These are phyloP conservation scores for Dicrurus megarhynchus DNA, from an alignment of 2,113 vertebrate species.

Conservation along the genomic window DNA sequence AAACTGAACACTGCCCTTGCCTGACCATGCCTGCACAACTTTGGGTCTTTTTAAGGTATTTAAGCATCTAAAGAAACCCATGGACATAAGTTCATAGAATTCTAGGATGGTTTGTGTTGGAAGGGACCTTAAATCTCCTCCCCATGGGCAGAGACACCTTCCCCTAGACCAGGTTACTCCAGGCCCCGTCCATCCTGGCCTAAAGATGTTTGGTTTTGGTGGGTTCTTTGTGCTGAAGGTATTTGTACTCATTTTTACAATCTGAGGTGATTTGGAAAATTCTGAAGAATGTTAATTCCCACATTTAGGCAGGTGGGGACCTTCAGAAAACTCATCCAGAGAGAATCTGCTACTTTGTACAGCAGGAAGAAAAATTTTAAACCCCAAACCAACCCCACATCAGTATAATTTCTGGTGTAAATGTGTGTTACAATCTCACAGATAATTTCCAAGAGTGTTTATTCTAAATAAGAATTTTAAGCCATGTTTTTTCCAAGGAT, in stretches of 20 bases:
- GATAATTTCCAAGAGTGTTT: rapidly evolving
- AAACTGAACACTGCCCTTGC: neutral
- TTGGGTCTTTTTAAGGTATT: neutral
- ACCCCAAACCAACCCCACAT: neutral
- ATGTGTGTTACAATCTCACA: rapidly evolving
- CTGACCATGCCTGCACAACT: neutral
- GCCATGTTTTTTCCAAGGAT: neutral
- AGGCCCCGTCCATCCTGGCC: rapidly evolving
- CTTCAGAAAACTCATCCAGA: neutral
- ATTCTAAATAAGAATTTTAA: neutral
- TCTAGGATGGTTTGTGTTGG: neutral
- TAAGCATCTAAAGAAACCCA: neutral
- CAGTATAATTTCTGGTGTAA: neutral
- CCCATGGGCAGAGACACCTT: neutral
- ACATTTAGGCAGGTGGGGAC: neutral
- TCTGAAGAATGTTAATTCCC: neutral
- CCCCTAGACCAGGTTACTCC: neutral
- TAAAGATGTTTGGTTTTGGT: neutral
- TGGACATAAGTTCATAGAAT: neutral
- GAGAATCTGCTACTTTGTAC: neutral
- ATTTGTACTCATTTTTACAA: neutral
- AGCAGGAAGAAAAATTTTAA: neutral
- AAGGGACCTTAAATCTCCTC: neutral
- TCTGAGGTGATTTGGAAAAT: neutral
- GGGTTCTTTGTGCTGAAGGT: neutral